Conservation (phyloP, 1,140 invertebrate species). For the Argopecten irradians region DNA sequence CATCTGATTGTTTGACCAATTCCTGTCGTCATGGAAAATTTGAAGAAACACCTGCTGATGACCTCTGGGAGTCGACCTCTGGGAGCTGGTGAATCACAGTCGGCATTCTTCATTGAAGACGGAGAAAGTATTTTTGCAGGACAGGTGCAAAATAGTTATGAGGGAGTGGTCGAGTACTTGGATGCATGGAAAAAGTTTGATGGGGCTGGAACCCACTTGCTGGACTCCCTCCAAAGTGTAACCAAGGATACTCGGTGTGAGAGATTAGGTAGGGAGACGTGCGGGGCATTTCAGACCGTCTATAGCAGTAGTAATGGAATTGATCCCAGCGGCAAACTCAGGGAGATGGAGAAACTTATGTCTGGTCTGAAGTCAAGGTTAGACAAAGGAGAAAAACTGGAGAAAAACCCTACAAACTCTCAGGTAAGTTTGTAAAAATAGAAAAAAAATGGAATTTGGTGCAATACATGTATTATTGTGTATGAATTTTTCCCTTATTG, state of each 20-base stretch:
- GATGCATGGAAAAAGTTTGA: slow-evolving; percentile 64
- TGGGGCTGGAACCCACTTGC: slow-evolving; percentile 63
- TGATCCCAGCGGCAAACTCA: slow-evolving; percentile 49
- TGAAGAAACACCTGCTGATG: slow-evolving; percentile 5
- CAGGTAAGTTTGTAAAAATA: slow-evolving; percentile 43
- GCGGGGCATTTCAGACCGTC: slow-evolving; percentile 53
- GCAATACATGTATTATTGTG: no score
- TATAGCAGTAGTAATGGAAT: slow-evolving; percentile 49
- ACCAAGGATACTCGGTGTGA: slow-evolving; percentile 60
- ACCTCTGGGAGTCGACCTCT: slow-evolving; percentile 23
- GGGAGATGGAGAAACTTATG: slow-evolving; percentile 64
- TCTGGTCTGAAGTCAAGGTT: slow-evolving; percentile 41
- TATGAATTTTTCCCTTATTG: no score
- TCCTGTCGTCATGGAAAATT: neutral
- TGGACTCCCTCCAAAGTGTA: slow-evolving; percentile 58
- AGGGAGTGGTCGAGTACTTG: slow-evolving; percentile 58
- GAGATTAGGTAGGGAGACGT: slow-evolving; percentile 56
- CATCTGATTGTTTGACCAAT: neutral
- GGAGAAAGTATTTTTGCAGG: slow-evolving; percentile 30
- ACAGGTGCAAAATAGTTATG: slow-evolving; percentile 52
- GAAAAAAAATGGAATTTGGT: neutral
- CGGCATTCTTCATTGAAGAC: slow-evolving; percentile 25
- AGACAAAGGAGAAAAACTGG: slow-evolving; percentile 47
- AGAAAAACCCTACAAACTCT: slow-evolving; percentile 34
- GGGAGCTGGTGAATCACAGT: slow-evolving; percentile 28